Evolutionary conservation across 2,888 invertebrate genomes (phyloP).

Genomic region (Heterodera filipjevi): DNA sequence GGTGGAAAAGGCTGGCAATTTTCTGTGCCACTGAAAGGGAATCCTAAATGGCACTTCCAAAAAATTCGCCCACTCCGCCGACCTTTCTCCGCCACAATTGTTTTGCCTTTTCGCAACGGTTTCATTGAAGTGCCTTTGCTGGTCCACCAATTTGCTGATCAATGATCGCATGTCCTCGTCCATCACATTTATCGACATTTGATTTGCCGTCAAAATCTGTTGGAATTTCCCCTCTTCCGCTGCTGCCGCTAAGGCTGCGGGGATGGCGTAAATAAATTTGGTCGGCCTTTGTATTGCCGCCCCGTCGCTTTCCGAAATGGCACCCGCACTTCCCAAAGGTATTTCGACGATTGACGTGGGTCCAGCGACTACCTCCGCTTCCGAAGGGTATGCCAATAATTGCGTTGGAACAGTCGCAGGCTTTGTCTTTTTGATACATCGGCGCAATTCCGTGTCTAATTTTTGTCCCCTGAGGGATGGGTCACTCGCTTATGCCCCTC

Average conservation of each 20-base stretch:
- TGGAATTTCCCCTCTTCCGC: constrained; percentile 39
- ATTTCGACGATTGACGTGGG: constrained; percentile 21
- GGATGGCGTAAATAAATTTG: constrained; percentile 40
- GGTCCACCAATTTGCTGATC: background rate
- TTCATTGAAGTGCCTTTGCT: background rate
- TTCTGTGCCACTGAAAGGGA: background rate
- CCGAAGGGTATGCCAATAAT: background rate
- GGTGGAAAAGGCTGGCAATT: background rate
- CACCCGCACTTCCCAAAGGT: background rate
- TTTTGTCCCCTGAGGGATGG: constrained; percentile 14
- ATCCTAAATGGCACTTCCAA: background rate
- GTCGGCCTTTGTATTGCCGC: background rate
- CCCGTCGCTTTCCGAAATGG: background rate
- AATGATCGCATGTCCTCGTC: constrained; percentile 40
- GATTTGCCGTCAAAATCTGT: constrained; percentile 48
- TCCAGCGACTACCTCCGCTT: background rate
- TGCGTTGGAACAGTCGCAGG: background rate
- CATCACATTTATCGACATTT: constrained; percentile 48
- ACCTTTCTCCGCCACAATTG: background rate
- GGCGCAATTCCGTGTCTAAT: constrained; percentile 1
- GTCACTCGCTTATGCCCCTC: constrained; percentile 22
- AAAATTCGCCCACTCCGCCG: background rate
- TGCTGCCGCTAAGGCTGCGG: constrained; percentile 21
- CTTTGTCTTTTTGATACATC: constrained; percentile 5
- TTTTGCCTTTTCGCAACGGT: background rate